Percentiles rank a stretch among this genome's conserved stretches.
Conservation (phyloP, 2,888 invertebrate genomes). For the Salticus scenicus region DNA sequence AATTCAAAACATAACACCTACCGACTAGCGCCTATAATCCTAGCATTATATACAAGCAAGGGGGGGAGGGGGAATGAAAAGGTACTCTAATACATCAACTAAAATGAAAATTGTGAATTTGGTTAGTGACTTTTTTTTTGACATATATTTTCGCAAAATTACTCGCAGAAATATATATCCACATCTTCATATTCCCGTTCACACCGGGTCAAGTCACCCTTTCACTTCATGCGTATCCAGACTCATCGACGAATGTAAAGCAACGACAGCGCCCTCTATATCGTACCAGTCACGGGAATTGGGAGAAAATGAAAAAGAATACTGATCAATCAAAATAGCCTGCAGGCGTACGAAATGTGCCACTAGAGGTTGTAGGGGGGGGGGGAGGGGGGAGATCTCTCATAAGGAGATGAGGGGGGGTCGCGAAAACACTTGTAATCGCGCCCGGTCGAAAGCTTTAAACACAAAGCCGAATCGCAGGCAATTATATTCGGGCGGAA, state of each 20-base stretch:
- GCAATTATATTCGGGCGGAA: conserved; percentile 50
- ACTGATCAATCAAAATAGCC: conserved; percentile 54
- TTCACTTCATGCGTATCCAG: background rate
- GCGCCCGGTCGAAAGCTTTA: conserved; percentile 35
- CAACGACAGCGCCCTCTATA: background rate
- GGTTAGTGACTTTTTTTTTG: no score
- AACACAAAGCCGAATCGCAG: conserved; percentile 40
- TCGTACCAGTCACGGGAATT: conserved; percentile 1
- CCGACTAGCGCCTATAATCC: no score
- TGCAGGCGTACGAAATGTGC: conserved; percentile 29
- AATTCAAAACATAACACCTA: no score
- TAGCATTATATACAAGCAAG: no score
- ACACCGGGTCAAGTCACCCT: background rate
- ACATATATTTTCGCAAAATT: no score
- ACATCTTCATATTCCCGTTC: background rate
- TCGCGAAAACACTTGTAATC: conserved; percentile 57
- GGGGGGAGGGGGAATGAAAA: no score
- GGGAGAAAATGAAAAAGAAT: background rate
- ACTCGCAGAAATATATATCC: no score
- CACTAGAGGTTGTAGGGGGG: conserved; percentile 6
- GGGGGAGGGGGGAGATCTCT: conserved; percentile 13
- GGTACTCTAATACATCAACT: no score
- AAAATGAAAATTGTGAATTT: no score
- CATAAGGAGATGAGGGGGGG: conserved; percentile 8
- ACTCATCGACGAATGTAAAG: background rate